These are phyloP conservation scores for Hydrozoanthus tunicans DNA, from an alignment of 64 coral and sea anemone species.

Conservation along the genomic window DNA sequence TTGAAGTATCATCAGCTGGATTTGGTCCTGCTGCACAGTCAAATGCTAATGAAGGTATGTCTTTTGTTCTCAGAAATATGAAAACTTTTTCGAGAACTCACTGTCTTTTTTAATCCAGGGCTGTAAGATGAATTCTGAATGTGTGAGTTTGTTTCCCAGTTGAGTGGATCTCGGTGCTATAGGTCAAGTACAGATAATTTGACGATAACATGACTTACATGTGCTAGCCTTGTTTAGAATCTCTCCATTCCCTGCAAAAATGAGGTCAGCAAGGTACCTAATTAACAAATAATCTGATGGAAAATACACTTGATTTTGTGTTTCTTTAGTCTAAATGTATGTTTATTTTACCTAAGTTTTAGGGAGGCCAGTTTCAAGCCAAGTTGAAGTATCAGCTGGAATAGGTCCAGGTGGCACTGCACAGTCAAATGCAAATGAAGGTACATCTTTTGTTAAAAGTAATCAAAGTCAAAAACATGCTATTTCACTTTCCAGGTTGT, in stretches of 20 bases:
- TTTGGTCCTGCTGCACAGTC: conserved; percentile 1
- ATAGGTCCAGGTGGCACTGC: conserved; percentile 19
- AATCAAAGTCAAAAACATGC: not conserved
- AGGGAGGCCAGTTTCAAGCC: conserved; percentile 18
- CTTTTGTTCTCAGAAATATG: not conserved
- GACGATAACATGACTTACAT: not conserved
- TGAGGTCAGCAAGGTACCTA: not conserved
- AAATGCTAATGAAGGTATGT: conserved; percentile 11
- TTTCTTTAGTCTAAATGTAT: conserved; percentile 16
- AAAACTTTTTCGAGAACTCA: conserved; percentile 6
- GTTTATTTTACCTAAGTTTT: conserved; percentile 3
- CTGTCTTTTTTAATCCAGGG: not conserved
- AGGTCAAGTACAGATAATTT: not conserved
- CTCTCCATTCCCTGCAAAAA: conserved; percentile 5
- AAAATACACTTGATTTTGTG: conserved; percentile 18
- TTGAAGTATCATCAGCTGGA: conserved; percentile 3
- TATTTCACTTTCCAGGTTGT: not conserved
- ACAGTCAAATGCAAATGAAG: conserved; percentile 18
- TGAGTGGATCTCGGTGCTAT: conserved; percentile 5
- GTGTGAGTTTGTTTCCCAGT: not conserved
- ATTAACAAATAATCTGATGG: conserved; percentile 14
- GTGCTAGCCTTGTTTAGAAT: conserved; percentile 7
- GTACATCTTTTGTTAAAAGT: not conserved
- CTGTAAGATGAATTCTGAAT: not conserved
- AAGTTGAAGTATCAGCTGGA: conserved; percentile 5